These are phyloP conservation scores for Chelonia mydas DNA, from an alignment of 2,797 vertebrate genomes.

Conservation along the genomic window DNA sequence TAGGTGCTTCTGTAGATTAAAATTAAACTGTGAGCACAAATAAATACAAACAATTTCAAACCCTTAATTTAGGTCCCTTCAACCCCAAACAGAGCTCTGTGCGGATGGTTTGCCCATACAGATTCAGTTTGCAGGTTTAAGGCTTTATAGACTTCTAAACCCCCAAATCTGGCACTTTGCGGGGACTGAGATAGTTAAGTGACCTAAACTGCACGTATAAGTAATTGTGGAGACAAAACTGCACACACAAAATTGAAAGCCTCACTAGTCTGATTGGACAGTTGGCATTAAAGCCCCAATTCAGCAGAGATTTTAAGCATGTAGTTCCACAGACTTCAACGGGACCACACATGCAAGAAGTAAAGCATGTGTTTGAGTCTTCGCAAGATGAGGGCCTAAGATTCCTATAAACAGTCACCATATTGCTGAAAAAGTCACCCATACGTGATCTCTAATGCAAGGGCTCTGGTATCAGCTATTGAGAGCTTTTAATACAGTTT, in stretches of 20 bases:
- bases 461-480: not conserved
- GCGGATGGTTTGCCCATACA: not conserved
- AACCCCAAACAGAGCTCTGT: not conserved
- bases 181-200: not conserved
- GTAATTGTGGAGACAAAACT: not conserved
- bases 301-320: slow-evolving; percentile 50
- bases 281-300: not conserved
- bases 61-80: not conserved
- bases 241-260: not conserved
- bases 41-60: not conserved
- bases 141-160: not conserved
- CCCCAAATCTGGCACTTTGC: slow-evolving; percentile 12
- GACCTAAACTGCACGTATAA: not conserved
- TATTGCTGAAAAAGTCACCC: not conserved
- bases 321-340: slow-evolving; percentile 45
- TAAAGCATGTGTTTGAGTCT: slow-evolving; percentile 12
- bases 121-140: slow-evolving; percentile 31
- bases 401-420: not conserved
- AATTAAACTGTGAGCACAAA: not conserved
- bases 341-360: slow-evolving; percentile 12
- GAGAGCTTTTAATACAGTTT: not conserved
- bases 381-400: slow-evolving; percentile 11
- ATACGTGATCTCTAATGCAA: not conserved
- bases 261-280: not conserved
- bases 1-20: not conserved